Base-by-base conservation (phyloP, 1,140 invertebrate species). In the Drosophila novamexicana region DNA sequence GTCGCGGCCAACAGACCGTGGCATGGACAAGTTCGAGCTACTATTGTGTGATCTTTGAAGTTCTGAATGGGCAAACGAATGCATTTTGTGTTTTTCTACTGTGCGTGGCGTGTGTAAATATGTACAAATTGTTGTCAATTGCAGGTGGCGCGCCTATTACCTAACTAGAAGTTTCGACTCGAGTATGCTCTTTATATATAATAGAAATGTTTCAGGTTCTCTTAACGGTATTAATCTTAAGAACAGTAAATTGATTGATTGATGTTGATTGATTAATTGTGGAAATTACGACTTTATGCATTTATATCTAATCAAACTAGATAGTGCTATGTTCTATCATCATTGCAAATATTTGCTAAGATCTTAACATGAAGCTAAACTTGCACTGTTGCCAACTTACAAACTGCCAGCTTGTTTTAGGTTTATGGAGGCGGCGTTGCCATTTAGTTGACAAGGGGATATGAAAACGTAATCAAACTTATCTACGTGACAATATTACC, bases 1-100 rank as follows among this genome's bases (percentile, higher is more conserved):
- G 34, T 62, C 69, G 65, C 69, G 45, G 54, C 39, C 75, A 79
- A 57, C 75, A 37, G 39, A 73, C 59, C 75, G 76, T 79, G 40
- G 61, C 68, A 65, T 67, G 69, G 61, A 57, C 61, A 71, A 71
- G 68, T 70, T 70, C 64, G 77, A 56, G 37, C 37, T 79, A 45
- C n/a, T 36, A 67, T 72, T 79, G 77, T 79, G 16, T 52, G 73
- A 54, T 32, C 47, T 53, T 44, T 49, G 14, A 14, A 52, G 34
- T 45, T 58, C 10, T 36, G 50, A 53, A 36, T 65, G 45, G 45
- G 34, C 22, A 39, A 45, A 34, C 54, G 32, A 47, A 22, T 74
- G 71, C 71, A 61, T 42, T 68, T 65, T 6, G 47, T 44, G 44
- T 16, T 34, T 7, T 9, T 32, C 1, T 10, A 22, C 6, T 22